Conservation (phyloP, 1,140 invertebrate genomes). For the Zeugodacus cucurbitae region DNA sequence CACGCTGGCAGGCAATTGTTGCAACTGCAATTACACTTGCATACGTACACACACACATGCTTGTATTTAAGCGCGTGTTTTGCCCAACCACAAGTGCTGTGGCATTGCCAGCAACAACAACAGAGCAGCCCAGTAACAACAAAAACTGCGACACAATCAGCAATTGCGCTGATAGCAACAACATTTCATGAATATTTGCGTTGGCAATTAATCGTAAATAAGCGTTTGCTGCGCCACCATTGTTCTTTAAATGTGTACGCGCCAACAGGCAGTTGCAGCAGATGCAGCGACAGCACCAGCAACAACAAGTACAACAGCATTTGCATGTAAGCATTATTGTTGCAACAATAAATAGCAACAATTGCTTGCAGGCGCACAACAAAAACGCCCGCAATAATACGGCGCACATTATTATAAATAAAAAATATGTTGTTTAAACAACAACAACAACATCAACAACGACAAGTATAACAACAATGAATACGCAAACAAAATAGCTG, state of each 20-base stretch:
- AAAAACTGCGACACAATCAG: background rate
- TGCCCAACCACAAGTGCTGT: background rate
- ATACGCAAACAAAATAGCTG: conserved; percentile 7
- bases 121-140: conserved; percentile 28
- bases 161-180: conserved; percentile 38
- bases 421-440: background rate
- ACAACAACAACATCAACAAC: background rate
- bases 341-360: conserved; percentile 31
- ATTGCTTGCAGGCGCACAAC: conserved; percentile 1
- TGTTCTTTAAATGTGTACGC: conserved; percentile 40
- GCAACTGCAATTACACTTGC: conserved; percentile 10
- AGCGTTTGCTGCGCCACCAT: conserved; percentile 42
- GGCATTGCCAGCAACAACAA: background rate
- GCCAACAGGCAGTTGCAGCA: conserved; percentile 8
- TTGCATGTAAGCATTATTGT: background rate
- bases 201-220: conserved; percentile 48
- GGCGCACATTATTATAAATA: conserved; percentile 14
- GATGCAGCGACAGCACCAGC: background rate
- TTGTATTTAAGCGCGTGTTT: background rate
- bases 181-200: conserved; percentile 48
- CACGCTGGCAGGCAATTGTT: conserved; percentile 23
- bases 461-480: background rate
- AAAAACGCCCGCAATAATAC: conserved; percentile 1
- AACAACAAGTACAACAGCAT: background rate
- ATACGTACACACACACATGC: background rate